Base-by-base conservation (phyloP, 2,113 vertebrate species). In the Pomatostomus ruficeps region DNA sequence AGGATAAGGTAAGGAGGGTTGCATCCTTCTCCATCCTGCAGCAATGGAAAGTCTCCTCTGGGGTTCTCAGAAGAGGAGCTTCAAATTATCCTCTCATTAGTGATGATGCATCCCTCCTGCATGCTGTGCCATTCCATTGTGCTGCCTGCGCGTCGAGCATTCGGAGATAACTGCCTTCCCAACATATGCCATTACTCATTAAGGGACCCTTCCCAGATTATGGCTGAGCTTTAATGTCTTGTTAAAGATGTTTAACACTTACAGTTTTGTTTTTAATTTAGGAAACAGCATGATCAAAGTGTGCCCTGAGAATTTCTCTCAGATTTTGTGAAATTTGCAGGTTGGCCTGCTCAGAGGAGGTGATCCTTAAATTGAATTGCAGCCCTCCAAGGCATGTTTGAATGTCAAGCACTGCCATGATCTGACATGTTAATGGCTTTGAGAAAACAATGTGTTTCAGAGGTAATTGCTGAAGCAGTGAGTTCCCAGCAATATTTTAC, bases 101-200 rank as follows among this genome's bases (percentile, higher is more conserved):
- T 93, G 96, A 97, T 98, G 99, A 99, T 99, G 95, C 98, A 98
- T 99, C 98, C 98, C 99, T 98, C 98, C 98, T 98, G 99, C 98
- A 98, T 98, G 77, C 98, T 97, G 98, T 98, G 98, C 99, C 98
- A 97, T 99, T 98, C 98, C 98, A 98, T 98, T 97, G 98, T 97
- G 92, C 96, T 95, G 92, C 97, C 96, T 97, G 97, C 97, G 98
- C 84, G 21, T 97, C 96, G 98, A 99, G 98, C 98, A 98, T 98
- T 98, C 99, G 98, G 98, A 98, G 98, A 98, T 99, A 99, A 99
- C 98, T 98, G 98, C 98, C 98, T 99, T 96, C 97, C 97, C 98
- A 98, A 98, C 99, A 99, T 99, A 99, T 99, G 99, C 98, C 99
- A 99, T 98, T 97, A 99, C 99, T 99, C 98, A 98, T 99, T 99